Conservation (phyloP, 30 jellyfish, hydroid and myxozoan genomes). For the Hydra vulgaris region DNA sequence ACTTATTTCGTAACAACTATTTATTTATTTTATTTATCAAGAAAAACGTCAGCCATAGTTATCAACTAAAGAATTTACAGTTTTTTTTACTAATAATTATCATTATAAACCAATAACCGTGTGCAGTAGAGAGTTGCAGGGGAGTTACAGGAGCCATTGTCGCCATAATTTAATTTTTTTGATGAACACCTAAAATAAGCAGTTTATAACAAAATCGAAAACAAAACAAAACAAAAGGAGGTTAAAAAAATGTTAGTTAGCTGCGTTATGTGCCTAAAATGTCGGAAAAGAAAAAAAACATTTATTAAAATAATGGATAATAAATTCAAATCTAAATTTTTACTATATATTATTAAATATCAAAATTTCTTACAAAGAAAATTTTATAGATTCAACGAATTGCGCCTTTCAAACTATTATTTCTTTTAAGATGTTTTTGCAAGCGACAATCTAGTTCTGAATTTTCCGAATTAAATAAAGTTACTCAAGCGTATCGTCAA, state of each 20-base stretch:
- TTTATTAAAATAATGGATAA: too few species aligned
- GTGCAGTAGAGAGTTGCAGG: background rate
- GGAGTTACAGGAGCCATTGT: background rate
- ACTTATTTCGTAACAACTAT: background rate
- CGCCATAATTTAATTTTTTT: background rate
- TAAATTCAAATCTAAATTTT: too few species aligned
- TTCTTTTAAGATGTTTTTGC: background rate
- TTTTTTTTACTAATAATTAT: too few species aligned
- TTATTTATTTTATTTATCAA: too few species aligned
- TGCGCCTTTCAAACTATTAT: background rate
- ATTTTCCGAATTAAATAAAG: background rate
- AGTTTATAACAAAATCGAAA: too few species aligned
- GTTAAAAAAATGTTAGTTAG: background rate
- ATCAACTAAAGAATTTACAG: too few species aligned
- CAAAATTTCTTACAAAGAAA: background rate
- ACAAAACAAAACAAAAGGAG: too few species aligned
- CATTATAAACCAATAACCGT: background rate
- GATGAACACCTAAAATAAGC: too few species aligned
- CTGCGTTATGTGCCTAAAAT: background rate
- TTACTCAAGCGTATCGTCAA: background rate
- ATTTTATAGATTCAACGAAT: background rate
- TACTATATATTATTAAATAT: too few species aligned
- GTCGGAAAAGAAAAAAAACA: background rate
- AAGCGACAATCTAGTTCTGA: background rate
- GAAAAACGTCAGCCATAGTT: too few species aligned